Evolutionary conservation across 2,113 vertebrate genomes (phyloP).

Genomic region (Fulica atra): DNA sequence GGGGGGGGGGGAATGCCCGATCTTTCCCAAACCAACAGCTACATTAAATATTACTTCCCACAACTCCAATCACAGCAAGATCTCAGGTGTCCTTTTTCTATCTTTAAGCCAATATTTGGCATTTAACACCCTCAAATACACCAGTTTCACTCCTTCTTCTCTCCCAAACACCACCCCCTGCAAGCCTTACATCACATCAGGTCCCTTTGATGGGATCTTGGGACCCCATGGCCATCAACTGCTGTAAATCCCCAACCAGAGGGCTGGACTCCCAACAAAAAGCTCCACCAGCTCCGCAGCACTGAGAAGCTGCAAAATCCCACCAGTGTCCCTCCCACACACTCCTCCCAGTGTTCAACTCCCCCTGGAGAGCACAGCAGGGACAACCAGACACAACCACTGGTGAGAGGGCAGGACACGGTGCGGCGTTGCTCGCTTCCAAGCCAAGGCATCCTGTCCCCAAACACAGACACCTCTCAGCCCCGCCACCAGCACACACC

Average conservation of each 20-base stretch:
- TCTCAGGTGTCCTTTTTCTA: not conserved
- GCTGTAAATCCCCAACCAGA: not conserved
- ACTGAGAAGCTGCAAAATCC: not conserved
- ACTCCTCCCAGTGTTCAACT: not conserved
- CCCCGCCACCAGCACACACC: not conserved
- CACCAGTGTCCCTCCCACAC: no score
- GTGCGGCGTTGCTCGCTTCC: not conserved
- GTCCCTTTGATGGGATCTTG: not conserved
- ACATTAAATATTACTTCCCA: not conserved
- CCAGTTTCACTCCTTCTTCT: not conserved
- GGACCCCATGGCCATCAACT: not conserved
- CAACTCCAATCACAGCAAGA: not conserved
- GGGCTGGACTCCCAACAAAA: not conserved
- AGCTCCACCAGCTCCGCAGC: not conserved
- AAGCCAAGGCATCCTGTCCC: no score
- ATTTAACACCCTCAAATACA: not conserved
- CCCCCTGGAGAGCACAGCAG: accelerated
- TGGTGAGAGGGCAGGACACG: not conserved
- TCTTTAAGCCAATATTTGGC: slow-evolving; percentile 12
- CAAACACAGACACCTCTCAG: accelerated
- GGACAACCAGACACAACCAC: accelerated
- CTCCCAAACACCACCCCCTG: not conserved
- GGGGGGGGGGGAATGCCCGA: accelerated
- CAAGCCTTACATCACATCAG: not conserved
- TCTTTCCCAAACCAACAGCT: slow-evolving; percentile 32